These are phyloP conservation scores for Neoarius graeffei DNA, from an alignment of 2,113 vertebrate species.

Conservation along the genomic window DNA sequence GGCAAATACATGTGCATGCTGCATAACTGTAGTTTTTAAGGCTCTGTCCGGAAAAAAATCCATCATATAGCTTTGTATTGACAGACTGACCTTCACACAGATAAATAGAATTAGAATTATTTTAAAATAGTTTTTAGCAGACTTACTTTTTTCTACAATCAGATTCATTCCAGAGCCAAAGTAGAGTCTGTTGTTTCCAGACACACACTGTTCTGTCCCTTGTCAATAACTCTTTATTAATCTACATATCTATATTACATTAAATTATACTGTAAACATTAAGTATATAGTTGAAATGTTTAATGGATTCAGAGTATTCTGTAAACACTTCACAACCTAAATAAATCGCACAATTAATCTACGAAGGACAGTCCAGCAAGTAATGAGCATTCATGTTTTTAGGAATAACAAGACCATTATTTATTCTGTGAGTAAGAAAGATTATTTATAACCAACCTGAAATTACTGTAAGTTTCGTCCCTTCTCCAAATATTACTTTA, in stretches of 20 bases:
- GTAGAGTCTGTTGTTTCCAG: conserved; percentile 35
- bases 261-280: background rate
- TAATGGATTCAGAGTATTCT: background rate
- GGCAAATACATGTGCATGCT: background rate
- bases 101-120: background rate
- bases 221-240: conserved; percentile 26
- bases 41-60: background rate
- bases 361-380: background rate
- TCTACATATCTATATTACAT: background rate
- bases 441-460: conserved; percentile 29
- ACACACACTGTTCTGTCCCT: conserved; percentile 30
- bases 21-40: background rate
- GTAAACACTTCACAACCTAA: background rate
- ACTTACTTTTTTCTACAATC: conserved; percentile 28
- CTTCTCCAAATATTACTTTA: conserved; percentile 51
- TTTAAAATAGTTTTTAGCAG: background rate
- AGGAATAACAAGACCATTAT: too few relatives aligned
- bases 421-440: too few relatives aligned
- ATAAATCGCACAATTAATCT: background rate
- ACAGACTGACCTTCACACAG: background rate
- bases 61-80: background rate
- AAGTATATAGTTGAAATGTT: background rate
- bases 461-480: conserved; percentile 40
- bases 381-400: background rate
- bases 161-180: conserved; percentile 18